Evolutionary conservation across 2,888 invertebrate genomes (phyloP).

Genomic region (Synanthedon myopaeformis): DNA sequence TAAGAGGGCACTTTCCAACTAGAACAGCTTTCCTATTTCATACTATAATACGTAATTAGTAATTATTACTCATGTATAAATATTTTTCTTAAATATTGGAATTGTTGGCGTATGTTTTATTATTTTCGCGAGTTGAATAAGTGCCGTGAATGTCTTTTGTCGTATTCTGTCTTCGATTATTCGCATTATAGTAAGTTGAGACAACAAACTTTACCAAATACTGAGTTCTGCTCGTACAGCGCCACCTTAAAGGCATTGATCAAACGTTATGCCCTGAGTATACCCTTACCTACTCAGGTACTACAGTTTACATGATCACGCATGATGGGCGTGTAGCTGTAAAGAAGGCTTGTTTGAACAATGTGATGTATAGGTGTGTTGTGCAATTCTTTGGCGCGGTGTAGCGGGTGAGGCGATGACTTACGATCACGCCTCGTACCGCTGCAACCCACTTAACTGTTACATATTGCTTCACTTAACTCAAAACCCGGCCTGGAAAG

Average conservation of each 20-base stretch:
- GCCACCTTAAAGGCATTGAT: not conserved
- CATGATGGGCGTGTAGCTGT: not conserved
- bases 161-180: too few relatives aligned
- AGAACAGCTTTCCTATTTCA: too few relatives aligned
- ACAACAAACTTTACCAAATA: too few relatives aligned
- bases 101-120: too few relatives aligned
- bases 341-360: slow-evolving; percentile 26
- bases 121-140: too few relatives aligned
- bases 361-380: slow-evolving; percentile 33
- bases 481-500: slow-evolving; percentile 41
- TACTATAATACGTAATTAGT: too few relatives aligned
- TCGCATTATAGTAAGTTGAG: too few relatives aligned
- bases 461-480: slow-evolving; percentile 55
- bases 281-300: not conserved
- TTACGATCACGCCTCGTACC: slow-evolving; percentile 32
- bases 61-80: too few relatives aligned
- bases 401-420: slow-evolving; percentile 39
- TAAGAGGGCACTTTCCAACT: too few relatives aligned
- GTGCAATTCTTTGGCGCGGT: slow-evolving; percentile 24
- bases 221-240: too few relatives aligned
- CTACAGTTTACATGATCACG: not conserved
- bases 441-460: slow-evolving; percentile 49
- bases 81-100: too few relatives aligned
- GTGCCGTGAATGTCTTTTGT: too few relatives aligned
- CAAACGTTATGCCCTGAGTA: not conserved